phyloP scores from a whole-genome alignment of 2,888 invertebrate species.

The Dilophus febrilis region DNA sequence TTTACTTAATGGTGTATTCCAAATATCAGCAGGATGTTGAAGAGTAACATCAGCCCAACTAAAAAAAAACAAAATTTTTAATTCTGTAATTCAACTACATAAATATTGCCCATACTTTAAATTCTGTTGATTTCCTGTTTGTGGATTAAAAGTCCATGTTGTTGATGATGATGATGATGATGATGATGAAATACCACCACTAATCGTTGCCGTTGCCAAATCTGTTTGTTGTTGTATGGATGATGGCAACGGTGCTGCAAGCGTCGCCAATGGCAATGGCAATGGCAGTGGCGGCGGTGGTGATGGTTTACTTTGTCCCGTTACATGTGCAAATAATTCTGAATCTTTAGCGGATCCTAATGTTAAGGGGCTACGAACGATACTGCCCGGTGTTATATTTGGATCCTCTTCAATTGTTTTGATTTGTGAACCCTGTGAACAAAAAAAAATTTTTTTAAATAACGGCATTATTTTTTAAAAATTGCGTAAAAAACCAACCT shows the following conservation, averaged over 20 bases:
- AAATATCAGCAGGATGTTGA: constrained; percentile 42
- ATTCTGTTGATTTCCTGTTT: constrained; percentile 35
- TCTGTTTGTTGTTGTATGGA: no score
- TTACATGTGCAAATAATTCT: constrained; percentile 65
- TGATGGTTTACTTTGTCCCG: constrained; percentile 41
- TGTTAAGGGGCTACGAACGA: constrained; percentile 74
- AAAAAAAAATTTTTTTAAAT: no score
- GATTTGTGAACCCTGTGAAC: constrained; percentile 46
- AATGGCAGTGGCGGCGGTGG: constrained; percentile 51
- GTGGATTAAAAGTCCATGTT: constrained; percentile 81
- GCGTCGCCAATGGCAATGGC: no score
- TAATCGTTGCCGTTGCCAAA: no score
- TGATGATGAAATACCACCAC: constrained; percentile 45
- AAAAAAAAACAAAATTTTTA: constrained; percentile 19
- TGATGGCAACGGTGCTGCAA: no score
- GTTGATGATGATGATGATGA: constrained; percentile 58
- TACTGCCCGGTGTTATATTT: constrained; percentile 87
- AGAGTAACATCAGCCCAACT: constrained; percentile 40
- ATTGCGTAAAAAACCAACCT: constrained; percentile 56
- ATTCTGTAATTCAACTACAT: no score
- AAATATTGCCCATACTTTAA: constrained; percentile 37
- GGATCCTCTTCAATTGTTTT: constrained; percentile 96
- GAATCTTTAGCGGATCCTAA: constrained; percentile 62
- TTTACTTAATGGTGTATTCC: constrained; percentile 46
- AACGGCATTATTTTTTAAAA: no score